These are phyloP conservation scores for Pavo muticus DNA, from an alignment of 2,113 vertebrate species.

Conservation along the genomic window DNA sequence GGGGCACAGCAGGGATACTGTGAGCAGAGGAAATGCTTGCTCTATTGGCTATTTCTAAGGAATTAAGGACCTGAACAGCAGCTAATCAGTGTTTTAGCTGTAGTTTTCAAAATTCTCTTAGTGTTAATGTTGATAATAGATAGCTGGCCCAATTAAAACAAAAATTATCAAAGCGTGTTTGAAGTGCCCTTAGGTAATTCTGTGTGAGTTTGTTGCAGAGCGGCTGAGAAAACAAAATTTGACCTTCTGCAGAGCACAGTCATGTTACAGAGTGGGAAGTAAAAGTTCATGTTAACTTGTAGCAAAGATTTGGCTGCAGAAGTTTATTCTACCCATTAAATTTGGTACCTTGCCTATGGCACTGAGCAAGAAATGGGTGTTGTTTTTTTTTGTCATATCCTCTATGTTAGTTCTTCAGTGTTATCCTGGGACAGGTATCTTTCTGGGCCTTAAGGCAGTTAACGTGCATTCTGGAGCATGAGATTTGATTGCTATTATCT, in stretches of 20 bases:
- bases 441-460: slow-evolving; percentile 8
- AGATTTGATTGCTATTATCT: slow-evolving; percentile 56
- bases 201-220: neutral
- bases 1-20: slow-evolving; percentile 47
- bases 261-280: neutral
- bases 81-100: slow-evolving; percentile 65
- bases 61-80: slow-evolving; percentile 42
- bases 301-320: neutral
- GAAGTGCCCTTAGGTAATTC: slow-evolving; percentile 73
- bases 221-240: slow-evolving; percentile 62
- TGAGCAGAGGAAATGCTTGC: slow-evolving; percentile 38
- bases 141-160: slow-evolving; percentile 68
- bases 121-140: slow-evolving; percentile 72
- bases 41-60: slow-evolving; percentile 58
- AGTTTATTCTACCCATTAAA: slow-evolving; percentile 20
- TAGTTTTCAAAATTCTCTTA: slow-evolving; percentile 60
- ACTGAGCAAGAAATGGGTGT: slow-evolving; percentile 15
- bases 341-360: neutral
- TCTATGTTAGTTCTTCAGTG: neutral
- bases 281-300: slow-evolving; percentile 1
- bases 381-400: slow-evolving; percentile 2
- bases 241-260: slow-evolving; percentile 56
- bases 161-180: slow-evolving; percentile 70
- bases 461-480: neutral
- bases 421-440: neutral